phyloP scores from a whole-genome alignment of 2,888 invertebrate genomes.

The Hyposoter didymator region DNA sequence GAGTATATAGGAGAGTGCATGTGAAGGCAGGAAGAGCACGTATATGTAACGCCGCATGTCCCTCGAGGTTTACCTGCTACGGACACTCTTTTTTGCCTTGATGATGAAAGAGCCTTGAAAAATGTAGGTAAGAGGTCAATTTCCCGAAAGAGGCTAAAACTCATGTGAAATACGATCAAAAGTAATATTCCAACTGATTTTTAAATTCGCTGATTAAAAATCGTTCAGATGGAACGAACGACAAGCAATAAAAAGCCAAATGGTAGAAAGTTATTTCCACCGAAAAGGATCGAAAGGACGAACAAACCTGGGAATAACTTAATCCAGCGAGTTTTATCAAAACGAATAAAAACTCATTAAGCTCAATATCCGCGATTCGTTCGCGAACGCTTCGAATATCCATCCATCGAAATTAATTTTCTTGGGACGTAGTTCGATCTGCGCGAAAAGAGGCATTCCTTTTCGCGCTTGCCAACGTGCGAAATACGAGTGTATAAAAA shows the following conservation, averaged over 20 bases:
- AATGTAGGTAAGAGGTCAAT: conserved; percentile 19
- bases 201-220: neutral
- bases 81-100: conserved; percentile 8
- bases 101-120: conserved; percentile 27
- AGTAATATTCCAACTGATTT: neutral
- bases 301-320: neutral
- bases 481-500: conserved; percentile 7
- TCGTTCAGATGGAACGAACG: neutral
- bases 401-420: neutral
- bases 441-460: neutral
- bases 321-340: neutral
- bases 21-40: neutral
- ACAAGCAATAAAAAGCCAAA: neutral
- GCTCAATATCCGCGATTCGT: neutral
- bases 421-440: neutral
- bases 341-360: neutral
- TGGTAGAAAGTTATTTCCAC: neutral
- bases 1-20: neutral
- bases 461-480: neutral
- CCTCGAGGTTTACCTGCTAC: conserved; percentile 37
- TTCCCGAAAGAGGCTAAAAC: neutral
- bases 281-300: neutral
- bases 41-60: conserved; percentile 9
- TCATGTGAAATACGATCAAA: neutral
- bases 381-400: neutral